Base-by-base conservation (phyloP, 2,113 vertebrate species). In the Coryphaenoides rupestris region DNA sequence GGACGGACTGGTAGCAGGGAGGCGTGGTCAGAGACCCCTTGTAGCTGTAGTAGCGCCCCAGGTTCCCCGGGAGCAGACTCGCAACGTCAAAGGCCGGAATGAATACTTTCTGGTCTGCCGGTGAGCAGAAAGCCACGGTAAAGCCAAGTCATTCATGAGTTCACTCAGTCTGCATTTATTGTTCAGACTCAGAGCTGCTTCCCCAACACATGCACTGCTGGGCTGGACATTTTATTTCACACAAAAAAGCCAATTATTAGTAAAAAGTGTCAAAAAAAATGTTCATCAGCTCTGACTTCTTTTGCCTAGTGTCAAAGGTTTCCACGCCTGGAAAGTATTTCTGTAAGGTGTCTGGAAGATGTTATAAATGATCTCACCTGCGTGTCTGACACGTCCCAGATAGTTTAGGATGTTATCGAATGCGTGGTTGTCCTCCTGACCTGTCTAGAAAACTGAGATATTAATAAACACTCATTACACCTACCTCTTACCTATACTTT, bases 11-110 rank as follows among this genome's bases (percentile, higher is more conserved):
- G 76, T 82, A 77, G 86, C 96, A 98, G 5, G 95, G 95, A 0
- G 95, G 96, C 0, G 95, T 98, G 2, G 95, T 98, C 21, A 98
- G 90, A 0, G 96, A 98, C 49, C 96, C 96, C 0, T 93, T 95
- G 88, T 98, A 98, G 3, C 93, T 91, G 62, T 93, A 97, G 76
- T 89, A 98, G 22, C 85, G 89, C 0, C 83, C 87, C 13, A 94
- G 83, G 46, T 90, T 79, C 0, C 40, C 7, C 0, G 95, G 96
- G 4, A 98, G 87, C 75, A 98, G 87, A 0, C 80, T 86, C 21
- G 78, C 72, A 19, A 98, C 19, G 3, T 85, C 88, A 80, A 98
- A 98, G 50, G 92, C 78, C 0, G 92, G 90, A 65, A 97, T 86
- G 0, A 63, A 60, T 1, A 78, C 86, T 15, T 58, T 89, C 88